Percentiles rank a stretch among this genome's conserved stretches.
These are phyloP conservation scores for Sinocyclocheilus anophthalmus DNA, from an alignment of 2,113 vertebrate species.

Conservation along the genomic window DNA sequence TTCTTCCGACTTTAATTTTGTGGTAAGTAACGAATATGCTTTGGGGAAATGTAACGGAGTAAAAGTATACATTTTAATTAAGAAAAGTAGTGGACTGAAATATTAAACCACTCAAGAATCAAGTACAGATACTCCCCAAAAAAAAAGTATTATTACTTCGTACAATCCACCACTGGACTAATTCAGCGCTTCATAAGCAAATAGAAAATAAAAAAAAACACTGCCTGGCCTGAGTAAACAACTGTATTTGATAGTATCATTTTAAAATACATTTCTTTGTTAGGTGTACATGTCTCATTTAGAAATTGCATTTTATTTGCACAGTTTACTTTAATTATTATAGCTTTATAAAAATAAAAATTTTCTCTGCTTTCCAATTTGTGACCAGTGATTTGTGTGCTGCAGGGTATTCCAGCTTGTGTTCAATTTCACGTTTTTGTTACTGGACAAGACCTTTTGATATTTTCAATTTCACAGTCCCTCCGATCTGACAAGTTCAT, in stretches of 20 bases:
- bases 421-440: slow-evolving; percentile 36
- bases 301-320: background rate
- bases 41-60: too few relatives aligned
- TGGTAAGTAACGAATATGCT: too few relatives aligned
- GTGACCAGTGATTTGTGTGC: background rate
- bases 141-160: too few relatives aligned
- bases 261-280: background rate
- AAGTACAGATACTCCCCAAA: too few relatives aligned
- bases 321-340: background rate
- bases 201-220: background rate
- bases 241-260: background rate
- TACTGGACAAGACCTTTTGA: slow-evolving; percentile 35
- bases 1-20: too few relatives aligned
- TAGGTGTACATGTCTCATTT: background rate
- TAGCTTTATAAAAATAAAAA: background rate
- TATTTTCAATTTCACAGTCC: slow-evolving; percentile 34
- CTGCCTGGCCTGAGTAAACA: background rate
- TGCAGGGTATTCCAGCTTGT: background rate
- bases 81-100: too few relatives aligned
- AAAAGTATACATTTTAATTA: too few relatives aligned
- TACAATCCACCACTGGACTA: too few relatives aligned
- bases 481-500: slow-evolving; percentile 21
- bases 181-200: background rate
- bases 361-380: background rate
- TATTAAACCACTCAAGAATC: too few relatives aligned